Percentiles rank a stretch among this genome's conserved stretches.
Evolutionary conservation across 2,797 vertebrate genomes (phyloP).

Genomic region (Syndactyla subalaris): DNA sequence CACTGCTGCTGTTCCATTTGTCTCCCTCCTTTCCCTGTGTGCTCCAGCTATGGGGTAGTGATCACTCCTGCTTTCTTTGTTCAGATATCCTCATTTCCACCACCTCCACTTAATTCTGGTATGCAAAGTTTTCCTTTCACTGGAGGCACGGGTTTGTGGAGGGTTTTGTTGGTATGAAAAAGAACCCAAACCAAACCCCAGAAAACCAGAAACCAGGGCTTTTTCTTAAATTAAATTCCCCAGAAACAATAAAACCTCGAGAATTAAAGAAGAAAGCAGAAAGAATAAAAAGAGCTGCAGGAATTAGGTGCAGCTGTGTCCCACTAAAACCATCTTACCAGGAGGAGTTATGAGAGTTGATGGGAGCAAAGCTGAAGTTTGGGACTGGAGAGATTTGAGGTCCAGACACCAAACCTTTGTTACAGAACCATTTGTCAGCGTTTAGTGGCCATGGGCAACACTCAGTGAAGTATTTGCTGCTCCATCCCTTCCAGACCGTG

Average conservation of each 20-base stretch:
- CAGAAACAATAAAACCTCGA: background rate
- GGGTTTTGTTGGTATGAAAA: background rate
- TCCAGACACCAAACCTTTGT: background rate
- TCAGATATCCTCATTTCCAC: constrained; percentile 26
- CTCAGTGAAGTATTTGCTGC: constrained; percentile 46
- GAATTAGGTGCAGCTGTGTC: background rate
- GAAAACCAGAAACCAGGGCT: background rate
- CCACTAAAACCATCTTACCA: background rate
- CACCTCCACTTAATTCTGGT: constrained; percentile 8
- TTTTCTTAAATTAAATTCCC: background rate
- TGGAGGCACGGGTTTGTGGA: background rate
- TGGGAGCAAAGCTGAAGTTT: background rate
- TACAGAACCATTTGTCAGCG: constrained; percentile 6
- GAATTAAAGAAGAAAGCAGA: background rate
- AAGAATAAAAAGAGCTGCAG: background rate
- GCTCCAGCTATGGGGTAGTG: constrained; percentile 37
- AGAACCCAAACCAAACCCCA: background rate
- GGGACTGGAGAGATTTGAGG: background rate
- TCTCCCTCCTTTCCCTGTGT: constrained; percentile 17
- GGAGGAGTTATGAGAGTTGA: background rate
- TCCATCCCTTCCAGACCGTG: constrained; percentile 10
- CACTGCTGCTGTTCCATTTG: constrained; percentile 47
- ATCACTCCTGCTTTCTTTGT: constrained; percentile 61
- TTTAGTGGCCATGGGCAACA: constrained; percentile 9
- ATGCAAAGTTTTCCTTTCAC: constrained; percentile 21